These are phyloP conservation scores for Oceanodroma leucorhoa DNA, from an alignment of 2,797 vertebrate species.

Conservation along the genomic window DNA sequence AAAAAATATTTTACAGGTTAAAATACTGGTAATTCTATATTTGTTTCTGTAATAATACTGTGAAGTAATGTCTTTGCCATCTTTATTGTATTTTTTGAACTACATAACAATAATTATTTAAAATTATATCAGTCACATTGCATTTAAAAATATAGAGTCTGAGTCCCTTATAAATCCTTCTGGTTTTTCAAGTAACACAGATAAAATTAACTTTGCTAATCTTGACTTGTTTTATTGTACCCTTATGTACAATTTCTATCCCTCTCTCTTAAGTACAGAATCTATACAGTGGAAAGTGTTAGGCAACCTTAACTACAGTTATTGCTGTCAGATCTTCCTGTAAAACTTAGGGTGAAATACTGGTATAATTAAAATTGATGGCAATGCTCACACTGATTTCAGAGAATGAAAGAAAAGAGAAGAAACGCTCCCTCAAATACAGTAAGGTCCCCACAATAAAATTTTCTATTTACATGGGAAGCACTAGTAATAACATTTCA, in stretches of 20 bases:
- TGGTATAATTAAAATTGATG: slow-evolving; percentile 48
- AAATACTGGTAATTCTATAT: slow-evolving; percentile 70
- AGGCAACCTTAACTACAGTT: slow-evolving; percentile 46
- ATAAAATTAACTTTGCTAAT: slow-evolving; percentile 63
- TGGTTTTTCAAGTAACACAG: slow-evolving; percentile 38
- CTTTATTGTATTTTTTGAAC: slow-evolving; percentile 63
- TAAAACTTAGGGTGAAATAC: slow-evolving; percentile 21
- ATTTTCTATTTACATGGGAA: background rate
- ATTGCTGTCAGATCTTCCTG: slow-evolving; percentile 28
- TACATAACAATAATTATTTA: slow-evolving; percentile 70
- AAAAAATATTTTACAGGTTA: slow-evolving; percentile 51
- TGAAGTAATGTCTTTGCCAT: slow-evolving; percentile 62
- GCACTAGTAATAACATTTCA: background rate
- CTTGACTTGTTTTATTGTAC: slow-evolving; percentile 66
- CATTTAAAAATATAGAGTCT: slow-evolving; percentile 39
- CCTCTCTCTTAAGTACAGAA: slow-evolving; percentile 10
- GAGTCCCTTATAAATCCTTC: slow-evolving; percentile 62
- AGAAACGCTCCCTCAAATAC: background rate
- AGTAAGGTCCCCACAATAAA: background rate
- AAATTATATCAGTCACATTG: slow-evolving; percentile 56
- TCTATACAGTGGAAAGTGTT: slow-evolving; percentile 17
- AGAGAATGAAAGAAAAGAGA: slow-evolving; percentile 48
- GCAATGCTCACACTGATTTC: slow-evolving; percentile 23
- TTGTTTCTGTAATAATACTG: slow-evolving; percentile 65
- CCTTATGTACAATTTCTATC: slow-evolving; percentile 4